Base-by-base conservation (phyloP, 2,113 vertebrate genomes). In the Caloenas nicobarica region DNA sequence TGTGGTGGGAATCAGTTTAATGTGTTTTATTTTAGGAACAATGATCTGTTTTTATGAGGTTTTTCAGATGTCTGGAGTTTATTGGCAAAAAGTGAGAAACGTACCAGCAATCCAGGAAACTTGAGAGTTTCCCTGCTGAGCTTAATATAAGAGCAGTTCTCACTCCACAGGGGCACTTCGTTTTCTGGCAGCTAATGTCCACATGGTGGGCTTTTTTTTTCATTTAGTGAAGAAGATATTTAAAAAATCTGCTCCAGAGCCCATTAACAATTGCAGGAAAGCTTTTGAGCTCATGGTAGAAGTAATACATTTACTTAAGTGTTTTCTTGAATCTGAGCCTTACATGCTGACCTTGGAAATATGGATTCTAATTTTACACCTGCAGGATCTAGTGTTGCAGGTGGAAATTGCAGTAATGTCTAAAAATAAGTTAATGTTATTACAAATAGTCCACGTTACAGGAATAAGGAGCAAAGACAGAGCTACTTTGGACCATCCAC, bases 91-190 rank as follows among this genome's bases (percentile, higher is more conserved):
- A 92, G 58, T 57, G 78, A 85, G 58, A 92, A 81, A 82, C 50
- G 62, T 80, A 88, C n/a, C 50, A 80, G 78, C 66, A 89, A 93
- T 54, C 65, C 81, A 46, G 62, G 58, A n/a, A 92, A 82, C 66
- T 57, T 34, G 87, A 68, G 66, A 86, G 58, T 89, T 95, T 91
- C n/a, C 94, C 84, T 93, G 93, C 93, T 93, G 93, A 85, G 93
- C 70, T 94, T 89, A 91, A 89, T 93, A 89, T 72, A 85, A 79
- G 62, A 96, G 66, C 89, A 93, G 91, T 95, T 95, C 73, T 92
- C 38, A 2, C 95, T 85, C 83, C 61, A 53, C 70, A 66, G 94
- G 95, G 50, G 57, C 5, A 1, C 89, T 94, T 88, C 50, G 19
- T 95, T 95, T 97, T 92, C 84, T 92, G 34, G 73, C 64, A 69